phyloP scores from a whole-genome alignment of 2,888 invertebrate species.

The Nesidiocoris tenuis region DNA sequence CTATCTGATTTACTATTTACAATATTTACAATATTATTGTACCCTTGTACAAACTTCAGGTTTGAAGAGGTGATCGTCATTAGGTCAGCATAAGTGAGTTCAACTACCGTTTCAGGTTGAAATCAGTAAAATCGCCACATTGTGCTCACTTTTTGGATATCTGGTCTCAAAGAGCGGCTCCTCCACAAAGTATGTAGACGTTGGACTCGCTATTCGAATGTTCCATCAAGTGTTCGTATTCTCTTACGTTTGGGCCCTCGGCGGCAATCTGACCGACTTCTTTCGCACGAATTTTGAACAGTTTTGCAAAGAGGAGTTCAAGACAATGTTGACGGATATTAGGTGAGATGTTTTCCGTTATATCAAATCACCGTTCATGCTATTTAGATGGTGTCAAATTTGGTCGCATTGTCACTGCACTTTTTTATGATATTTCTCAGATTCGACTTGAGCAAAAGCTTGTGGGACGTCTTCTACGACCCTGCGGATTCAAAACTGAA shows the following conservation, averaged over 20 bases:
- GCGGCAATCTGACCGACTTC: conserved; percentile 75
- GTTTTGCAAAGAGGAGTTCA: conserved; percentile 67
- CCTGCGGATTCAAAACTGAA: conserved; percentile 69
- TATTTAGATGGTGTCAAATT: too few relatives aligned
- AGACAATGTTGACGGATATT: conserved; percentile 52
- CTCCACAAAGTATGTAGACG: conserved; percentile 63
- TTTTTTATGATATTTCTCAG: too few relatives aligned
- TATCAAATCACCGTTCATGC: too few relatives aligned
- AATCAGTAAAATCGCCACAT: conserved; percentile 74
- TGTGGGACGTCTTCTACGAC: conserved; percentile 79
- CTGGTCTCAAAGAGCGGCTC: conserved; percentile 66
- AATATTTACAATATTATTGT: too few relatives aligned
- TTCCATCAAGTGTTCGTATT: conserved; percentile 77
- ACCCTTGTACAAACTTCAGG: too few relatives aligned
- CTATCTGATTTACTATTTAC: too few relatives aligned
- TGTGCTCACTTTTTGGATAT: conserved; percentile 72
- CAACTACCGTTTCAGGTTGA: conserved; percentile 74
- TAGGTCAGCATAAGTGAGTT: too few relatives aligned
- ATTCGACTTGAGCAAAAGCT: conserved; percentile 66
- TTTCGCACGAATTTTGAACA: conserved; percentile 71
- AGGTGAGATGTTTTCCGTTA: too few relatives aligned
- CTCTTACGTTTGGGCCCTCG: conserved; percentile 79
- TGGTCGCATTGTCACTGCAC: too few relatives aligned
- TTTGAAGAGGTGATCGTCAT: too few relatives aligned
- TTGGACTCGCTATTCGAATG: conserved; percentile 61